Conservation (phyloP, 2,113 vertebrate genomes). For the Ginglymostoma cirratum region DNA sequence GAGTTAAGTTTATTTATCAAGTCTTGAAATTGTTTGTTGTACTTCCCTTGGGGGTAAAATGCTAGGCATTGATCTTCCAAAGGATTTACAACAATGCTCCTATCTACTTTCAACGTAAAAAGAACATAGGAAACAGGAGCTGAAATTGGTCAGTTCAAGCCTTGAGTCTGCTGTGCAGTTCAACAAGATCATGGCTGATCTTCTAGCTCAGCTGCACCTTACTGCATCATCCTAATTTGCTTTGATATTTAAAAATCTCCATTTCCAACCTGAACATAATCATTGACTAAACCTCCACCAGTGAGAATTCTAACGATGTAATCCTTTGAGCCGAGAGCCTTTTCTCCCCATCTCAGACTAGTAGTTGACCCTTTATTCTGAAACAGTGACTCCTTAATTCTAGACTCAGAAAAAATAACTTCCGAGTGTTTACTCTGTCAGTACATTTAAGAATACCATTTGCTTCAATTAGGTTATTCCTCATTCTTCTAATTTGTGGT, state of each 20-base stretch:
- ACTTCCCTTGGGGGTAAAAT: not conserved
- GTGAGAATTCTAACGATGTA: not conserved
- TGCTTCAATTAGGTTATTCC: too few relatives aligned
- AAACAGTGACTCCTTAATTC: not conserved
- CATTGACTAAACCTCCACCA: not conserved
- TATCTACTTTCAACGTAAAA: not conserved
- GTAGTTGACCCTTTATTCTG: not conserved
- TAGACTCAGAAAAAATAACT: not conserved
- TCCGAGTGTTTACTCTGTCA: too few relatives aligned
- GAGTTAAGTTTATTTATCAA: not conserved
- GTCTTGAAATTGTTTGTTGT: not conserved
- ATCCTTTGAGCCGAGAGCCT: not conserved
- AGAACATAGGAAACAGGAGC: not conserved
- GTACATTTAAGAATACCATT: too few relatives aligned
- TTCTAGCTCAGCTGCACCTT: not conserved
- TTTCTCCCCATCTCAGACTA: not conserved
- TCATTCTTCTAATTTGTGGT: too few relatives aligned
- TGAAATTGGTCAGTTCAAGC: not conserved
- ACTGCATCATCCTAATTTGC: too few relatives aligned
- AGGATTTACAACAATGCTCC: not conserved
- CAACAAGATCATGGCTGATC: not conserved
- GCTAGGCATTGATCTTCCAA: not conserved
- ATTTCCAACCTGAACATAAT: not conserved
- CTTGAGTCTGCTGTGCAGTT: not conserved
- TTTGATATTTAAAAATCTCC: not conserved